phyloP scores from a whole-genome alignment of 2,797 vertebrate genomes.

The Tokudaia muenninki region DNA sequence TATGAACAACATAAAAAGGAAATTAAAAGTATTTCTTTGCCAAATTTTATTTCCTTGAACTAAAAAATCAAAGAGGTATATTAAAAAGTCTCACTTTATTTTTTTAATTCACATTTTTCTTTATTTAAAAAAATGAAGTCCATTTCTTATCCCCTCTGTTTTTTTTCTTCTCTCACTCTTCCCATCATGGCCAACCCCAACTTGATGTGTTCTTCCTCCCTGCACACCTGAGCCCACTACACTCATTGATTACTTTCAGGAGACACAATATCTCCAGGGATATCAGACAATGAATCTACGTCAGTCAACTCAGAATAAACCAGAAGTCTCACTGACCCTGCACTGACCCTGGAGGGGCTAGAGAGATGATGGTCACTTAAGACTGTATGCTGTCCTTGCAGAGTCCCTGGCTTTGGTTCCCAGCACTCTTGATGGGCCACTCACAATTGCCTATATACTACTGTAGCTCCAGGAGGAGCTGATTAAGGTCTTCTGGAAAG shows the following conservation, averaged over 20 bases:
- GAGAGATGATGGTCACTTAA: not conserved
- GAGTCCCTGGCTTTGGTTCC: not conserved
- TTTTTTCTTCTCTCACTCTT: not conserved
- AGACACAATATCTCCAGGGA: not conserved
- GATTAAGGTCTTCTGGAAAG: not conserved
- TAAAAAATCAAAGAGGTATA: not conserved
- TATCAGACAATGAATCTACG: not conserved
- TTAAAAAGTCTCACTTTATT: not conserved
- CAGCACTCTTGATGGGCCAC: not conserved
- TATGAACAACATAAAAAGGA: not conserved
- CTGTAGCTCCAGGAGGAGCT: not conserved
- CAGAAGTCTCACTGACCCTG: not conserved
- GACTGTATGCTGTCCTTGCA: no score
- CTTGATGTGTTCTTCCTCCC: not conserved
- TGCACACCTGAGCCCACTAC: not conserved
- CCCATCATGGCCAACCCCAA: accelerated
- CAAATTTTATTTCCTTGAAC: constrained; percentile 3
- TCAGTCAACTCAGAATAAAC: not conserved
- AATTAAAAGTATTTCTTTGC: not conserved
- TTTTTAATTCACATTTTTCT: not conserved
- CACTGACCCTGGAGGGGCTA: not conserved
- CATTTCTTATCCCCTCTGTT: not conserved
- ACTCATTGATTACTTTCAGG: constrained; percentile 4
- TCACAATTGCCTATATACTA: not conserved
- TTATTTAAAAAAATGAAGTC: not conserved